Evolutionary conservation across 2,113 vertebrate species (phyloP).

Genomic region (Delphinus delphis): DNA sequence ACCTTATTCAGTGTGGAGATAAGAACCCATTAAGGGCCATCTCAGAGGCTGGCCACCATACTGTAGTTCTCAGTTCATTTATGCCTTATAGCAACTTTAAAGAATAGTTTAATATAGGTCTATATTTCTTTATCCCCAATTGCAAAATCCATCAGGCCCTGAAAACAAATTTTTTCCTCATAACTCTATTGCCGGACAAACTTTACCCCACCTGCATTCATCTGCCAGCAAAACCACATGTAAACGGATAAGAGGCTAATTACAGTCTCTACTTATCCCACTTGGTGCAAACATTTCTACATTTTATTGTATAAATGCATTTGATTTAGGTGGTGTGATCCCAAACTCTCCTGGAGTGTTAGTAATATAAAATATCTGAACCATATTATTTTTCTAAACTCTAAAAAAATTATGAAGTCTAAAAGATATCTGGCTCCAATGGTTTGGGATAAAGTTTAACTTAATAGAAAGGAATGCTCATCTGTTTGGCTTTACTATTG

Average conservation of each 20-base stretch:
- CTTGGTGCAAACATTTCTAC: conserved; percentile 9
- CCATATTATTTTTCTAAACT: background rate
- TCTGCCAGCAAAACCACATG: background rate
- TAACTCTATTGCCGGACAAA: background rate
- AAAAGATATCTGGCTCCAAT: background rate
- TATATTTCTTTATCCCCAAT: background rate
- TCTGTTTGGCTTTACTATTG: background rate
- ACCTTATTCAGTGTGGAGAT: background rate
- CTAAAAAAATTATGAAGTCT: background rate
- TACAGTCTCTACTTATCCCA: background rate
- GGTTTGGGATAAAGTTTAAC: background rate
- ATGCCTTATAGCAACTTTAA: background rate
- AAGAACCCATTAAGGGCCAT: background rate
- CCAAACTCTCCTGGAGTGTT: background rate
- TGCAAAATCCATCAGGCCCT: background rate
- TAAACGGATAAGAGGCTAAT: conserved; percentile 31
- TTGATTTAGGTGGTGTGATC: background rate
- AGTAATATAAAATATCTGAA: conserved; percentile 10
- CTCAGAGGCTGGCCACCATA: background rate
- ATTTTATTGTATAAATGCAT: conserved; percentile 28
- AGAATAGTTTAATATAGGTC: background rate
- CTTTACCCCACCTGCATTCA: background rate
- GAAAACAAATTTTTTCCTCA: background rate
- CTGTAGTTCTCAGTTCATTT: background rate
- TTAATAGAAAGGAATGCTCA: background rate